Evolutionary conservation across 2,113 vertebrate species (phyloP).

Genomic region (Megaceryle torquata): DNA sequence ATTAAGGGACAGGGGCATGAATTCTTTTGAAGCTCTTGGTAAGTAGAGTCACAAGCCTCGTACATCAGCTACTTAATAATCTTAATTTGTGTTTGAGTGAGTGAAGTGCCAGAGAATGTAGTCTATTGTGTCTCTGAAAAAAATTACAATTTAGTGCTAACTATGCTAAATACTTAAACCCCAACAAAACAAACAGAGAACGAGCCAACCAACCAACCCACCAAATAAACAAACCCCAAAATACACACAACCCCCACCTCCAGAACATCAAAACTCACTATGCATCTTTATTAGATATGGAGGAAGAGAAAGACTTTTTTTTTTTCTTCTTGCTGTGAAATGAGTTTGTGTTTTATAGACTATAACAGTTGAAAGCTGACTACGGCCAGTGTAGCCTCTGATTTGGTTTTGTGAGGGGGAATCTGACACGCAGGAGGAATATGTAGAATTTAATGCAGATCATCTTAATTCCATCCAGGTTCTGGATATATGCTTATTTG

Average conservation of each 20-base stretch:
- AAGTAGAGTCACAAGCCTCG: not conserved
- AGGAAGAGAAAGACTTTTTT: not conserved
- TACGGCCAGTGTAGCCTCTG: not conserved
- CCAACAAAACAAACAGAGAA: not conserved
- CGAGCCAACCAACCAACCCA: not conserved
- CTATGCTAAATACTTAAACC: not conserved
- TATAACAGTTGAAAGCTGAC: not conserved
- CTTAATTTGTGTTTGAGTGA: not conserved
- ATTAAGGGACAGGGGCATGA: not conserved
- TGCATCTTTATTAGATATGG: not conserved
- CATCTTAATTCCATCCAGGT: not conserved
- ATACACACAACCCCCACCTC: not conserved
- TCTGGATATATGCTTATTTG: not conserved
- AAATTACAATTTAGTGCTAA: not conserved
- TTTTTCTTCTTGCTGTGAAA: not conserved
- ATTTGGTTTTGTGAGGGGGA: not conserved
- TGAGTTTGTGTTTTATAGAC: not conserved
- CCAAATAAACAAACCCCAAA: too few relatives aligned
- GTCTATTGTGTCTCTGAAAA: not conserved
- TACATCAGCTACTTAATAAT: not conserved
- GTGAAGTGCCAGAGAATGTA: not conserved
- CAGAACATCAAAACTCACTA: not conserved
- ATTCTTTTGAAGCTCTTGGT: constrained; percentile 16
- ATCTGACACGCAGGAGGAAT: not conserved
- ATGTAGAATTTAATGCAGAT: not conserved